phyloP scores from a whole-genome alignment of 2,797 vertebrate genomes.

The Brachyrhaphis roseni region DNA sequence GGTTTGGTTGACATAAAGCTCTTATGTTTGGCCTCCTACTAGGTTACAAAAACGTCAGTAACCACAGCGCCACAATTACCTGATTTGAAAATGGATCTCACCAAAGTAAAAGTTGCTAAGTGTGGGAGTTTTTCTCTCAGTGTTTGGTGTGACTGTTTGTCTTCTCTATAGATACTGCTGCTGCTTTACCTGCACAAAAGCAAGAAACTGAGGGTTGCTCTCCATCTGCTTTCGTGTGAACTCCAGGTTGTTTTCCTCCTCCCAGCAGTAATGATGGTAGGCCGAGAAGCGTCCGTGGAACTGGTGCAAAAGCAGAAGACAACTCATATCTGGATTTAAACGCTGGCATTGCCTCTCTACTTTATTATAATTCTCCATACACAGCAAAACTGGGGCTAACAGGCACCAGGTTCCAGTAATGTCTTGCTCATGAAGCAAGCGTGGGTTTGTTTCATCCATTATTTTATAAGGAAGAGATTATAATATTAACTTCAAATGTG shows the following conservation, averaged over 20 bases:
- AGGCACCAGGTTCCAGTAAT: background rate
- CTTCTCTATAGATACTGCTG: background rate
- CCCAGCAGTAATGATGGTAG: constrained; percentile 83
- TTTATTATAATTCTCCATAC: background rate
- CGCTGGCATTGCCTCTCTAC: background rate
- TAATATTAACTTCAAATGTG: background rate
- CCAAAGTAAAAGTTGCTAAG: constrained; percentile 2
- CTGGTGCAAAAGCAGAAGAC: constrained; percentile 52
- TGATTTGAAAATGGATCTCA: constrained; percentile 36
- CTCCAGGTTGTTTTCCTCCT: constrained; percentile 81
- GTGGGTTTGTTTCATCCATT: background rate
- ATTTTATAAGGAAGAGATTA: background rate
- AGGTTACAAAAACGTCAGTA: constrained; percentile 30
- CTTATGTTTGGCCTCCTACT: constrained; percentile 25
- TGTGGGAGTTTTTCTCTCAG: constrained; percentile 2
- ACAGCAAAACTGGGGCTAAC: background rate
- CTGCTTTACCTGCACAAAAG: constrained; percentile 73
- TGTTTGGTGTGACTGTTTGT: background rate
- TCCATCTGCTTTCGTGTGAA: constrained; percentile 80
- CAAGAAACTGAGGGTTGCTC: constrained; percentile 78
- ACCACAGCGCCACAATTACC: constrained; percentile 17
- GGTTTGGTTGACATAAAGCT: constrained; percentile 13
- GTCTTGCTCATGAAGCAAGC: background rate
- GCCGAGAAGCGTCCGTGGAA: constrained; percentile 81
- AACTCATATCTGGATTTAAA: background rate